Percentiles rank a stretch among this genome's conserved stretches.
These are phyloP conservation scores for Paraplagusia blochii DNA, from an alignment of 2,113 vertebrate genomes.

Conservation along the genomic window DNA sequence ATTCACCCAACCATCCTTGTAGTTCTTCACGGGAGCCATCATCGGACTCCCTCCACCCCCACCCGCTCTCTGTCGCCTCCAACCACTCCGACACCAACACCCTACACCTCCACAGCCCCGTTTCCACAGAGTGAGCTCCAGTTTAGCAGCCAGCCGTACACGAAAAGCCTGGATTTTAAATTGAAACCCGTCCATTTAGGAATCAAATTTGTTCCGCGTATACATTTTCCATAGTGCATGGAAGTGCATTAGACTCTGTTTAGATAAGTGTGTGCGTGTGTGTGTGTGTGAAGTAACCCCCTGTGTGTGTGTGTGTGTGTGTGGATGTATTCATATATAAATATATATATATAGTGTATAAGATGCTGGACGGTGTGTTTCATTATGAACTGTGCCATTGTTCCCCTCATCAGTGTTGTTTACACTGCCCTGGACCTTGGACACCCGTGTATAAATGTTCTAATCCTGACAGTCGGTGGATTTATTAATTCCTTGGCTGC, in stretches of 20 bases:
- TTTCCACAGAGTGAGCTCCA: conserved; percentile 62
- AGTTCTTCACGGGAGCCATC: conserved; percentile 51
- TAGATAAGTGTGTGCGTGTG: conserved; percentile 31
- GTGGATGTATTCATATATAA: not conserved
- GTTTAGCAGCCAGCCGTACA: conserved; percentile 65
- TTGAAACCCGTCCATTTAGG: conserved; percentile 75
- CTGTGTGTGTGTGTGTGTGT: conserved; percentile 11
- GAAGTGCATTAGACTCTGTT: conserved; percentile 55
- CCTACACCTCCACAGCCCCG: not conserved
- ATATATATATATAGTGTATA: conserved; percentile 3
- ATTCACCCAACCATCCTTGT: conserved; percentile 57
- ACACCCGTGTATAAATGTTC: conserved; percentile 21
- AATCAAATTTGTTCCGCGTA: conserved; percentile 74
- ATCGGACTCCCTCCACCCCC: conserved; percentile 54
- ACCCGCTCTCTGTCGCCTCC: not conserved
- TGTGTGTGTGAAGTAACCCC: conserved; percentile 3
- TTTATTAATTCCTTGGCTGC: conserved; percentile 43
- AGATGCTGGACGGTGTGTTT: conserved; percentile 11
- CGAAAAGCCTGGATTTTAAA: conserved; percentile 61
- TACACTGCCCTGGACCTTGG: conserved; percentile 33
- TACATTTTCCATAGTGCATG: conserved; percentile 59
- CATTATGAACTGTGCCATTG: conserved; percentile 48
- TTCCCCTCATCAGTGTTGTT: conserved; percentile 62
- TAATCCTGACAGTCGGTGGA: conserved; percentile 22
- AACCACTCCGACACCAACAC: not conserved